Evolutionary conservation across 2,888 invertebrate genomes (phyloP), one percentile per base, ranked within the genome.

Genomic region (Leptodirus hochenwartii): DNA sequence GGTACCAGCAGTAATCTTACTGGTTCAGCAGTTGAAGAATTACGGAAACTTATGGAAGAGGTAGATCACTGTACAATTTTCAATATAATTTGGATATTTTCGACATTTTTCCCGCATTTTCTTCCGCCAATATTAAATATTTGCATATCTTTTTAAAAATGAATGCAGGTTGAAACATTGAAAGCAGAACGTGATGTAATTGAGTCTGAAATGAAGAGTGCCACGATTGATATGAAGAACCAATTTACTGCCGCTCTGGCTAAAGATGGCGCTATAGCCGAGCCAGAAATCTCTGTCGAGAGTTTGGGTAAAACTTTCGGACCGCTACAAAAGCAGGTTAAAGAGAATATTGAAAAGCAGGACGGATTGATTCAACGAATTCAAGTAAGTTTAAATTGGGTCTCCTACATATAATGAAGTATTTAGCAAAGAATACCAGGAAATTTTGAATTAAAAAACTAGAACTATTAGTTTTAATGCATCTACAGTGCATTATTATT

Each of bases 111-210:
- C n/a, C n/a, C n/a, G n/a, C n/a, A n/a, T n/a, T n/a, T n/a, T n/a
- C n/a, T n/a, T n/a, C n/a, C n/a, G n/a, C n/a, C n/a, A n/a, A n/a
- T n/a, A n/a, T n/a, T n/a, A n/a, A n/a, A n/a, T n/a, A n/a, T n/a
- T n/a, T n/a, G n/a, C n/a, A n/a, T n/a, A n/a, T n/a, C n/a, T n/a
- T n/a, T 11, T 25, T 11, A 12, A 15, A 34, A 35, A 56, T 26
- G 52, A 53, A 37, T 41, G 31, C 34, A 72, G 64, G 82, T 90
- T 31, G 87, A 87, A 47, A 66, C 70, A 20, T 62, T 90, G 26
- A 88, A 87, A 60, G 77, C 77, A 3, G 88, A 90, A 58, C 69
- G 95, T 25, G 91, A 91, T 54, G 72, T 69, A 4, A 69, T 91
- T 40, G 93, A 95, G 61, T 72, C 71, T 3, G 84, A 88, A 54